phyloP scores from a whole-genome alignment of 2,888 invertebrate genomes.

The Drosophila mercatorum region DNA sequence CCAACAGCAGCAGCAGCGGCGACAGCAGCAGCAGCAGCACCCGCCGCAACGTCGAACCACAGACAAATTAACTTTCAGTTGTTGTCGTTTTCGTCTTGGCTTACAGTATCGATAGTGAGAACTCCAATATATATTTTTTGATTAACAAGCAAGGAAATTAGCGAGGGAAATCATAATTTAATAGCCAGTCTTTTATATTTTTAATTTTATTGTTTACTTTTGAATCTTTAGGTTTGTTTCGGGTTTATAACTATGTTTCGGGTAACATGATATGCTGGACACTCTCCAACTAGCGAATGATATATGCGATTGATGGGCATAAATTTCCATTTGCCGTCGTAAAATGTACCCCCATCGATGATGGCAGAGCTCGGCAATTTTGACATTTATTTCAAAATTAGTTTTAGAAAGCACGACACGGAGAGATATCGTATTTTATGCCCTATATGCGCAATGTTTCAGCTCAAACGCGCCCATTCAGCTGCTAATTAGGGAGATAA shows the following conservation, averaged over 20 bases:
- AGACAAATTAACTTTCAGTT: conserved; percentile 67
- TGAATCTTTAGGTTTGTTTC: conserved; percentile 47
- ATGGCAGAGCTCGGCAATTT: conserved; percentile 44
- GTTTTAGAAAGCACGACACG: conserved; percentile 63
- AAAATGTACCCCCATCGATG: conserved; percentile 72
- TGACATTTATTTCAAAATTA: conserved; percentile 77
- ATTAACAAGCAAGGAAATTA: conserved; percentile 77
- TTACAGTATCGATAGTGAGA: conserved; percentile 57
- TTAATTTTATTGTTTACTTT: conserved; percentile 55
- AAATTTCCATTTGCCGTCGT: conserved; percentile 57
- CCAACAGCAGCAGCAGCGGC: conserved; percentile 69
- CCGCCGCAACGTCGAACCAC: conserved; percentile 23
- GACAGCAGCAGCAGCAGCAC: conserved; percentile 62
- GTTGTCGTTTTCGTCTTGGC: conserved; percentile 41
- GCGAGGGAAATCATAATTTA: conserved; percentile 77
- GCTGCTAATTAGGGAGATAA: conserved; percentile 76
- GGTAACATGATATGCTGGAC: conserved; percentile 51
- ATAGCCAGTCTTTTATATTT: conserved; percentile 61
- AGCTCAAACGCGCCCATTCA: conserved; percentile 61
- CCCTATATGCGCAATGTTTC: conserved; percentile 45
- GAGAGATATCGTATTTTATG: conserved; percentile 73
- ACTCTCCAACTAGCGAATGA: conserved; percentile 44
- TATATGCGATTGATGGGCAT: conserved; percentile 48
- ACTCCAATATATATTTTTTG: conserved; percentile 68
- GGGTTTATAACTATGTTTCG: conserved; percentile 39